These are phyloP conservation scores for Prionailurus bengalensis DNA, from an alignment of 2,113 vertebrate genomes.

Conservation along the genomic window DNA sequence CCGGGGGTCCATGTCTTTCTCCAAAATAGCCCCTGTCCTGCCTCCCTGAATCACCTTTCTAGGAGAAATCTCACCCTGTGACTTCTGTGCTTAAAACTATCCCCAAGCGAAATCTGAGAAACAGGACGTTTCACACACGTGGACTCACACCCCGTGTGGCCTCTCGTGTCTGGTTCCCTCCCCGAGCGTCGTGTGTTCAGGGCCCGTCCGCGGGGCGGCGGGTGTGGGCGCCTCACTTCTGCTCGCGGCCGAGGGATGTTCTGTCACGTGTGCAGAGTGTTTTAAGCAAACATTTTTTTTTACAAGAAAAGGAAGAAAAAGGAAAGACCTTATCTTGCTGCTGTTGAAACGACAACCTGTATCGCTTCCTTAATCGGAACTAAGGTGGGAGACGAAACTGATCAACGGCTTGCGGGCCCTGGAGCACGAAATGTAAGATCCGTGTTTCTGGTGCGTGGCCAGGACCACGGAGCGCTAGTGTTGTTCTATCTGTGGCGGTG, in stretches of 20 bases:
- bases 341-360: not conserved
- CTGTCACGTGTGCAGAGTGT: not conserved
- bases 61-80: too few relatives aligned
- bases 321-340: not conserved
- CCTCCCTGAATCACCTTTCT: not conserved
- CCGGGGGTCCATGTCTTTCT: not conserved
- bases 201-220: accelerated
- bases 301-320: not conserved
- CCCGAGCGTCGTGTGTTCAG: not conserved
- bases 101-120: not conserved
- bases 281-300: not conserved
- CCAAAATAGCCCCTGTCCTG: not conserved
- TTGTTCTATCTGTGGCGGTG: not conserved
- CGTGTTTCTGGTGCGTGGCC: not conserved
- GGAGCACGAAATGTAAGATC: not conserved
- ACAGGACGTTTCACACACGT: not conserved
- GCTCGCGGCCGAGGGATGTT: not conserved
- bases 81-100: not conserved
- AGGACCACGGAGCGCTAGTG: not conserved
- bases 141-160: not conserved
- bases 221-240: not conserved
- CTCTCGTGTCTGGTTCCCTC: not conserved
- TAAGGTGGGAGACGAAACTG: not conserved
- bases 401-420: not conserved
- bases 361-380: not conserved